phyloP scores from a whole-genome alignment of 2,113 vertebrate genomes.

The Myiopsitta monachus region DNA sequence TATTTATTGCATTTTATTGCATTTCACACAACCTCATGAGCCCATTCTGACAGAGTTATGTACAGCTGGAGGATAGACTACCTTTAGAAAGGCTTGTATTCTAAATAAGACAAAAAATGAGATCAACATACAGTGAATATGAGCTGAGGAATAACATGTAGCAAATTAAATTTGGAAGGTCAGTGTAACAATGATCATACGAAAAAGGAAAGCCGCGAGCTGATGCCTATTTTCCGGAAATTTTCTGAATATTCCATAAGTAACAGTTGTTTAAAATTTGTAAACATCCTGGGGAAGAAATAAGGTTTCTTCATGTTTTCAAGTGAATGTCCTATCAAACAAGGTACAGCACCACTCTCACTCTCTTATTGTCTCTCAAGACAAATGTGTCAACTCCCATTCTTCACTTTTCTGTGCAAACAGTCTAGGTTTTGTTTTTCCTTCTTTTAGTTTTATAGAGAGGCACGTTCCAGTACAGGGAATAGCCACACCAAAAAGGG shows the following conservation, averaged over 20 bases:
- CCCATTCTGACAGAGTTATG: background rate
- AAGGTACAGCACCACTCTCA: background rate
- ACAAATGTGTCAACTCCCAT: background rate
- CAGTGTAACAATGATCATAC: background rate
- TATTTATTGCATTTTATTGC: conserved; percentile 33
- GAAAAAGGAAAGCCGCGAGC: background rate
- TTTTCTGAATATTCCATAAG: background rate
- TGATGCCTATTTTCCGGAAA: background rate
- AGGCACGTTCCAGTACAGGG: conserved; percentile 20
- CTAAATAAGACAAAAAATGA: conserved; percentile 19
- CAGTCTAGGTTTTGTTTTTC: background rate
- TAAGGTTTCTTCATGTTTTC: background rate
- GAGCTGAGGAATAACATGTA: background rate
- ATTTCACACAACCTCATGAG: background rate
- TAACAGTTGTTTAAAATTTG: background rate
- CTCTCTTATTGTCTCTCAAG: background rate
- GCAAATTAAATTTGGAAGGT: background rate
- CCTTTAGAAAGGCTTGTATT: background rate
- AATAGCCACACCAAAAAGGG: conserved; percentile 13
- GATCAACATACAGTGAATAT: background rate
- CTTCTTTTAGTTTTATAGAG: background rate
- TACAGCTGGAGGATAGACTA: background rate
- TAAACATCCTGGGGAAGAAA: background rate
- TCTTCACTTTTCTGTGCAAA: background rate
- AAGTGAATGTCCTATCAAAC: background rate